A percentile compares a stretch with the other conserved stretches of the same genome.
phyloP scores from a whole-genome alignment of 2,888 invertebrate genomes.

The Tupiocoris notatus region DNA sequence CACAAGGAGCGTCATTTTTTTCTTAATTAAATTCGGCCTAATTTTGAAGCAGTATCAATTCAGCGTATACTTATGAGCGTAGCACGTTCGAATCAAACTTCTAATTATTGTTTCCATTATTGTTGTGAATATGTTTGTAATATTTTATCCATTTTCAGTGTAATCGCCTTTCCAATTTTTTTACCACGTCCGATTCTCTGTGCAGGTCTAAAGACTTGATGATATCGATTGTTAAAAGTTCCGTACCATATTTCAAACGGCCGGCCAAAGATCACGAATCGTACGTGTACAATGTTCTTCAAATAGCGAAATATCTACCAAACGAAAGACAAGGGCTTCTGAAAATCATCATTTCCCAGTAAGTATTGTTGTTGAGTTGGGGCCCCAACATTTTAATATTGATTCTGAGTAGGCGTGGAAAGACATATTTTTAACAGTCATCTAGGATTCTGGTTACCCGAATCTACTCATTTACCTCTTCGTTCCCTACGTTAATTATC shows the following conservation, averaged over 20 bases:
- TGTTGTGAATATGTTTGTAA: neutral
- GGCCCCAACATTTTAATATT: no score
- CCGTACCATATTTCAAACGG: constrained; percentile 76
- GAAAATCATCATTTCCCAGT: constrained; percentile 44
- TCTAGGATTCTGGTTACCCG: no score
- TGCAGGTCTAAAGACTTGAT: constrained; percentile 72
- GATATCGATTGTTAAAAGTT: constrained; percentile 62
- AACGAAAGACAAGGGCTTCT: constrained; percentile 56
- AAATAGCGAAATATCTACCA: constrained; percentile 73
- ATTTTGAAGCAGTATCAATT: no score
- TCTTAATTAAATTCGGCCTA: no score
- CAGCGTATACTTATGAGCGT: no score
- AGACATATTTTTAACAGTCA: no score
- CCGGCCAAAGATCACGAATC: constrained; percentile 67
- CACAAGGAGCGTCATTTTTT: no score
- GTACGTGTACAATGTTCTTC: constrained; percentile 75
- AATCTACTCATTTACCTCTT: no score
- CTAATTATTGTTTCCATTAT: no score
- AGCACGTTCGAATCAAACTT: no score
- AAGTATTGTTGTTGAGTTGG: constrained; percentile 31
- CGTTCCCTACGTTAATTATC: no score
- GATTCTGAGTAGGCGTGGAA: no score
- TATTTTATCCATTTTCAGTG: neutral
- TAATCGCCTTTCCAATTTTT: constrained; percentile 47
- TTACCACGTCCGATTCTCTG: constrained; percentile 40